These are phyloP conservation scores for Psilopogon haemacephalus DNA, from an alignment of 2,113 vertebrate species.

Conservation along the genomic window DNA sequence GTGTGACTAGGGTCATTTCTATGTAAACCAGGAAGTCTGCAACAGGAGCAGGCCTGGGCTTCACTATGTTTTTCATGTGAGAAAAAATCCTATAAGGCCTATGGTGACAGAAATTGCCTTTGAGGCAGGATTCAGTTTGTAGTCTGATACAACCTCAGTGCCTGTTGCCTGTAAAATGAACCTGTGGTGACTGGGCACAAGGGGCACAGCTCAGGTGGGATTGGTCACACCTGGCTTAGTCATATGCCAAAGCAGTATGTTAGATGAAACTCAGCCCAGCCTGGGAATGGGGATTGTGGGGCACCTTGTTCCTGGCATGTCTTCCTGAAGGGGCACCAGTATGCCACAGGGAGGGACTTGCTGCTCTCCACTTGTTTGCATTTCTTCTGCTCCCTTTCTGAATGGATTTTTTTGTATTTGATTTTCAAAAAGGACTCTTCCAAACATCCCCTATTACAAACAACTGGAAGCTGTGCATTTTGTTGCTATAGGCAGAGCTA, in stretches of 20 bases:
- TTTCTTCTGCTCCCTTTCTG: background rate
- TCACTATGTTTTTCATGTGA: background rate
- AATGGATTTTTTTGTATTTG: background rate
- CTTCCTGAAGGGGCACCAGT: background rate
- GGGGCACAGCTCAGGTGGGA: background rate
- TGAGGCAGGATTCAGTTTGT: background rate
- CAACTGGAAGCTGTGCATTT: background rate
- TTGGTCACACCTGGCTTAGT: background rate
- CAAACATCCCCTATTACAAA: background rate
- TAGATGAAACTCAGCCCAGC: background rate
- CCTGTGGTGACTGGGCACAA: background rate
- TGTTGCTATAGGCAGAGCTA: background rate
- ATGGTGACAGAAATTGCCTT: background rate
- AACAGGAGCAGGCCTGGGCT: background rate
- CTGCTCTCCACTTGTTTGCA: background rate
- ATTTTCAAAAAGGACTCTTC: background rate
- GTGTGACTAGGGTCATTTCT: background rate
- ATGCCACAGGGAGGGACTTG: rapidly evolving
- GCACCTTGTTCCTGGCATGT: rapidly evolving
- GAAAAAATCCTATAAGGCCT: background rate
- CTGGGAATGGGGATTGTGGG: rapidly evolving
- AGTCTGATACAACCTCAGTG: background rate
- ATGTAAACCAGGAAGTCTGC: background rate
- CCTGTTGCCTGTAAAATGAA: background rate
- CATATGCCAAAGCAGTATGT: background rate